These are phyloP conservation scores for Rosalia funebris DNA, from an alignment of 2,888 invertebrate species.

Conservation along the genomic window DNA sequence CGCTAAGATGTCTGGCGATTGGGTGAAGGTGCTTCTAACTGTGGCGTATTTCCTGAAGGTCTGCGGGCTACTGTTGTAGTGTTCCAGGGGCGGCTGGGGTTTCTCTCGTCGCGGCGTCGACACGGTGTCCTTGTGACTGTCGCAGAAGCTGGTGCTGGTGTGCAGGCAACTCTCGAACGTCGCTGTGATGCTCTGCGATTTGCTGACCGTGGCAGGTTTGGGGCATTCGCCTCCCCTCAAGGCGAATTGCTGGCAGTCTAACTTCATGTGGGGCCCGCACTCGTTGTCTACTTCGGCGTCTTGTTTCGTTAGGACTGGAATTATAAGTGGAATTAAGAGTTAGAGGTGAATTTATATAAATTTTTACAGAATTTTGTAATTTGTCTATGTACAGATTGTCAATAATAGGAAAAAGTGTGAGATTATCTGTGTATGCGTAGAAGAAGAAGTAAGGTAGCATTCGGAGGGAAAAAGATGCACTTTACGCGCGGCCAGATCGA, in stretches of 20 bases:
- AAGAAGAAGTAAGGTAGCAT: too few species aligned
- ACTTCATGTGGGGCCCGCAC: constrained; percentile 61
- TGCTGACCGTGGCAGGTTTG: constrained; percentile 43
- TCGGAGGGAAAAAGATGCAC: too few species aligned
- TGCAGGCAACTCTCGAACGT: constrained; percentile 58
- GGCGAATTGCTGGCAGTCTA: constrained; percentile 45
- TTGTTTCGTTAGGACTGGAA: constrained; percentile 72
- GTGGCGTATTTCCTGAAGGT: constrained; percentile 41
- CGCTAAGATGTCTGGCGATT: constrained; percentile 63
- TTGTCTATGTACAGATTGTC: too few species aligned
- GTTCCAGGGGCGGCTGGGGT: constrained; percentile 57
- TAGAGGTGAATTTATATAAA: too few species aligned
- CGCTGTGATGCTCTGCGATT: constrained; percentile 50
- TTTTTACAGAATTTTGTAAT: too few species aligned
- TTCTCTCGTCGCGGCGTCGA: constrained; percentile 30
- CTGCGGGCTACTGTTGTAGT: constrained; percentile 65
- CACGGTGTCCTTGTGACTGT: constrained; percentile 37
- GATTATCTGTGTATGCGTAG: too few species aligned
- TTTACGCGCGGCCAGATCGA: too few species aligned
- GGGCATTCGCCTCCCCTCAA: constrained; percentile 34
- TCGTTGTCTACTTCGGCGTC: constrained; percentile 74
- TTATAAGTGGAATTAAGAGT: too few species aligned
- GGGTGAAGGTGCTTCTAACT: constrained; percentile 27
- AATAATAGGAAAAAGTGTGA: too few species aligned
- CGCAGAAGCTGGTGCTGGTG: constrained; percentile 51